phyloP scores from a whole-genome alignment of 2,888 invertebrate genomes.

The Pollenia labialis region DNA sequence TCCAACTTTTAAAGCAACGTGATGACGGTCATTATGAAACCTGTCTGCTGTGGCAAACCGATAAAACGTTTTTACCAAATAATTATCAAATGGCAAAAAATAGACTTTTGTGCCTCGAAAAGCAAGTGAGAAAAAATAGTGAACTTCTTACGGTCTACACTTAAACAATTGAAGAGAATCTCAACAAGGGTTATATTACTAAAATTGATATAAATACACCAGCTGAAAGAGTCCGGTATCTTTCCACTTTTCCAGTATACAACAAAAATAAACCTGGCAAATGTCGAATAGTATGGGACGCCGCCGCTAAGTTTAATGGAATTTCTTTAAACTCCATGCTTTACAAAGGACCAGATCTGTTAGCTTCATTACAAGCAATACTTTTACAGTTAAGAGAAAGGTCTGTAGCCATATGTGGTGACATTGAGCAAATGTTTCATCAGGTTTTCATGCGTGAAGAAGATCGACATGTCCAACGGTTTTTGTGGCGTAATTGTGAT shows the following conservation, averaged over 20 bases:
- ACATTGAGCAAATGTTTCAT: conserved; percentile 68
- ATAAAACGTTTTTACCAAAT: too few species aligned
- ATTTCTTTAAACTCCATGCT: conserved; percentile 77
- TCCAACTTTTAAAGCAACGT: too few species aligned
- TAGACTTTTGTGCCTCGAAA: conserved; percentile 34
- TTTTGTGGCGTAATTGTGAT: conserved; percentile 50
- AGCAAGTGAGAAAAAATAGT: conserved; percentile 17
- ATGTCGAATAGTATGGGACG: conserved; percentile 66
- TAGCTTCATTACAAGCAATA: conserved; percentile 78
- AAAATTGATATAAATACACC: conserved; percentile 62
- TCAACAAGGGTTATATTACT: conserved; percentile 72
- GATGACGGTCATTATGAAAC: too few species aligned
- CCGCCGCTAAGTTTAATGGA: conserved; percentile 74
- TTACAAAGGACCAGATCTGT: conserved; percentile 78
- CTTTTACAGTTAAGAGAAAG: conserved; percentile 80
- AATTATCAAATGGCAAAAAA: conserved; percentile 54
- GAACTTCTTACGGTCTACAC: conserved; percentile 23
- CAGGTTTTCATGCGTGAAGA: conserved; percentile 70
- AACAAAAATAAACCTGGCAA: conserved; percentile 75
- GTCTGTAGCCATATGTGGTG: conserved; percentile 74
- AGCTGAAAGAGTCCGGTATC: conserved; percentile 73
- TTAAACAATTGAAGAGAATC: conserved; percentile 61
- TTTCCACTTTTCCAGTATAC: conserved; percentile 76
- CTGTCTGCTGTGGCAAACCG: too few species aligned
- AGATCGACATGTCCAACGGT: conserved; percentile 52